These are phyloP conservation scores for Epicauta chinensis DNA, from an alignment of 1,140 invertebrate species.

Conservation along the genomic window DNA sequence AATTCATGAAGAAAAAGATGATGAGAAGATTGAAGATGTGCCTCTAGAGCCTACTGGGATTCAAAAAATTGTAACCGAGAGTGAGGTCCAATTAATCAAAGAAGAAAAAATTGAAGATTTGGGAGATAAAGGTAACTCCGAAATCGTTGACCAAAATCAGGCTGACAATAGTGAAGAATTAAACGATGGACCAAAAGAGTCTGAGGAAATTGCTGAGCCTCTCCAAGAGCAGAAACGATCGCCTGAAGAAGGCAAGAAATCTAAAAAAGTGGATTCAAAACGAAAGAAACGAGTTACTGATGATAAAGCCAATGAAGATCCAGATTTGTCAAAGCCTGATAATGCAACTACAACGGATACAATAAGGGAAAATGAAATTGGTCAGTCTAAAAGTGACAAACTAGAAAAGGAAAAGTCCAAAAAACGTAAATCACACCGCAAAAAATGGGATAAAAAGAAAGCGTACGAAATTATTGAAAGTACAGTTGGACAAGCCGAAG, in stretches of 20 bases:
- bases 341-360: slow-evolving; percentile 9
- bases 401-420: slow-evolving; percentile 4
- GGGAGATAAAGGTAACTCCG: slow-evolving; percentile 30
- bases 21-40: not conserved
- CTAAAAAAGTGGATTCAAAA: no score
- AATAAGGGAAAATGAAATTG: not conserved
- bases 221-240: no score
- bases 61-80: no score
- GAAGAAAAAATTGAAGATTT: not conserved
- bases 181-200: slow-evolving; percentile 24
- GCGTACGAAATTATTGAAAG: slow-evolving; percentile 10
- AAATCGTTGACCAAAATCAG: slow-evolving; percentile 27
- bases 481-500: slow-evolving; percentile 1
- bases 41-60: no score
- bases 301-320: slow-evolving; percentile 16
- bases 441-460: slow-evolving; percentile 16
- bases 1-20: slow-evolving; percentile 22
- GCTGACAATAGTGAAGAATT: slow-evolving; percentile 20
- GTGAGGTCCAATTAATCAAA: not conserved
- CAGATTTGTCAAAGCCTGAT: not conserved
- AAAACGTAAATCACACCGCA: slow-evolving; percentile 13
- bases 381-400: not conserved
- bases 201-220: slow-evolving; percentile 4
- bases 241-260: no score
- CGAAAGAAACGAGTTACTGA: not conserved